Conservation (phyloP, 1,140 invertebrate species). For the Papilio glaucus region DNA sequence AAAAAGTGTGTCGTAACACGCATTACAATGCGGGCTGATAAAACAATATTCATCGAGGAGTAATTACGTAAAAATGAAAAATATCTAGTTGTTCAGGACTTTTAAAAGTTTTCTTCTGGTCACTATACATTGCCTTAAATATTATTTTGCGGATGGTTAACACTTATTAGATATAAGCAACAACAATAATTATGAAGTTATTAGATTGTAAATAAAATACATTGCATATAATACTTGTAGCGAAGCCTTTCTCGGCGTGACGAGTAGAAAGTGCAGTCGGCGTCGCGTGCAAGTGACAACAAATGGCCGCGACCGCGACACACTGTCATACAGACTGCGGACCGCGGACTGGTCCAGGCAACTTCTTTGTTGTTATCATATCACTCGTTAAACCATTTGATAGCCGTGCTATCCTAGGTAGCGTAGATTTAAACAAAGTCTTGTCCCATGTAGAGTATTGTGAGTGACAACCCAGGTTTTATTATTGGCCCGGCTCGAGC, state of each 20-base stretch:
- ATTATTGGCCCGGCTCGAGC: too few relatives aligned
- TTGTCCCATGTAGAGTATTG: background rate
- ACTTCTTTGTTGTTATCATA: background rate
- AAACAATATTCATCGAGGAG: background rate
- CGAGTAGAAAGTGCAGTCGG: conserved; percentile 6
- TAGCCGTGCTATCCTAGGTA: background rate
- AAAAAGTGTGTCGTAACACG: background rate
- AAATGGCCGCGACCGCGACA: background rate
- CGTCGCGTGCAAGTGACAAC: conserved; percentile 1
- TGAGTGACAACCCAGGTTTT: too few relatives aligned
- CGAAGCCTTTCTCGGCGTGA: background rate
- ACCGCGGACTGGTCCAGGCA: background rate
- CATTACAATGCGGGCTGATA: conserved; percentile 3
- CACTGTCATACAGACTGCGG: background rate
- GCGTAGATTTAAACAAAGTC: background rate
- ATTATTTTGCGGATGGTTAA: too few relatives aligned
- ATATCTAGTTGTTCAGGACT: too few relatives aligned
- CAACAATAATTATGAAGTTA: background rate
- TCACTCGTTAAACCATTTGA: background rate
- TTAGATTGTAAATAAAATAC: too few relatives aligned
- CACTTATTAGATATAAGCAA: background rate
- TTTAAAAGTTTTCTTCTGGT: too few relatives aligned
- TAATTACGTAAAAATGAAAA: background rate
- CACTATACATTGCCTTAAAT: too few relatives aligned
- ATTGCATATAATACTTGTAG: background rate